Evolutionary conservation across 2,113 vertebrate genomes (phyloP).

Genomic region (Otolemur garnettii): DNA sequence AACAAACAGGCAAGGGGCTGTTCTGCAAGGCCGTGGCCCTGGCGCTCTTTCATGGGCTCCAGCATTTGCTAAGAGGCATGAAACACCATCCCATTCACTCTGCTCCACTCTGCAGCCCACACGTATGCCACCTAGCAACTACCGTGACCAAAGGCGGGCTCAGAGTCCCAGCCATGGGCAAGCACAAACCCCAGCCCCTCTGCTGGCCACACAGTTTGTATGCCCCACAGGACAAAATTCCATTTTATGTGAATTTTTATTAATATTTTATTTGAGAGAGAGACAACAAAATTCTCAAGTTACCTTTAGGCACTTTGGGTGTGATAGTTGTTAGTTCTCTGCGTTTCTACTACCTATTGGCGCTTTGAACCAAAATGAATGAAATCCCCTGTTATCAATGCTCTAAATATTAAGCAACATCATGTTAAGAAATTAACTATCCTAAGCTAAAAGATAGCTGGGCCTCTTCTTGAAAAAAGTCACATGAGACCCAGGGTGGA

Average conservation of each 20-base stretch:
- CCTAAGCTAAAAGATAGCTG: background rate
- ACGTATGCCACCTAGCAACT: rapidly evolving
- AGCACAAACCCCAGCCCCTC: rapidly evolving
- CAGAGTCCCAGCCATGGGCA: rapidly evolving
- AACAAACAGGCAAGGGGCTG: background rate
- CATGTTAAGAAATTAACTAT: background rate
- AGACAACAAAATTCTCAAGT: too few species aligned
- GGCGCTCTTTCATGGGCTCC: rapidly evolving
- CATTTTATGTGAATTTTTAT: too few species aligned
- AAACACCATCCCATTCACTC: rapidly evolving
- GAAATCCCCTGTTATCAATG: background rate
- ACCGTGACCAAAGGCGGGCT: rapidly evolving
- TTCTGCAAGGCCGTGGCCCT: background rate
- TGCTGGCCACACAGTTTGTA: rapidly evolving
- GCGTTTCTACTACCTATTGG: background rate
- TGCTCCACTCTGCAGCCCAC: rapidly evolving
- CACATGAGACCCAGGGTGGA: rapidly evolving
- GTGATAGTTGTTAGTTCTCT: background rate
- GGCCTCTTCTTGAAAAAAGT: background rate
- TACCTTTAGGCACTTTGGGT: background rate
- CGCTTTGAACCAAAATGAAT: background rate
- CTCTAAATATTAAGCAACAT: background rate
- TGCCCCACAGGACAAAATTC: too few species aligned
- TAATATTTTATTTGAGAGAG: too few species aligned
- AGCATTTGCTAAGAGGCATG: rapidly evolving